Evolutionary conservation across 2,888 invertebrate genomes (phyloP), one percentile per base, ranked within the genome.

Genomic region (Plebejus anna): DNA sequence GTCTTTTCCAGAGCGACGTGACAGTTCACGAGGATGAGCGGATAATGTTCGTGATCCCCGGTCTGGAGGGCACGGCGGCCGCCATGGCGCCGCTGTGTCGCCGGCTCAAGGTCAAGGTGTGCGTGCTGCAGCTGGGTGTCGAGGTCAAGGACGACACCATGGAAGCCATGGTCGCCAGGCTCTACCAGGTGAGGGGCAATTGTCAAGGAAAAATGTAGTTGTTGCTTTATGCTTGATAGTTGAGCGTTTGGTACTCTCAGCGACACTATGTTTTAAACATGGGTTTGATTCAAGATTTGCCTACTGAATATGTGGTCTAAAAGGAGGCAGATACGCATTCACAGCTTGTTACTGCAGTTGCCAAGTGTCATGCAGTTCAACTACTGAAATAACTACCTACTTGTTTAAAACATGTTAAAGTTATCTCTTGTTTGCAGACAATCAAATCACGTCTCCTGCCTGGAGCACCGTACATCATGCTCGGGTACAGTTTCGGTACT

Each of bases 401-500:
- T 1, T 9, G 47, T 47, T 9, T 47, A 11, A 47, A 47, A 47
- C 47, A 47, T 47, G 47, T 47, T 9, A 47, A 47, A 47, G 47
- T 42, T 16, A 7, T 66, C 32, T 72, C 81, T 80, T 82, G 78
- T 89, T 92, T 55, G n/a, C 83, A 97, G 96, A 90, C 95, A 81
- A 94, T 96, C 11, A 91, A 94, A 77, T 88, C 94, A 66, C 91
- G 94, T 13, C 85, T 96, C n/a, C 90, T 94, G 11, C 95, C 95
- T 0, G 94, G 94, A 28, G 95, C 95, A 55, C 94, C 95, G 0
- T 98, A 97, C 90, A 95, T 95, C 78, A 86, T 99, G 1, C 95
- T 97, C 16, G 99, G 97, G 1, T 98, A 99, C 92, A 99, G 99
- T 16, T 98, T 96, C 84, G 99, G 99, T 71, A 94, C 96, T 0